phyloP scores from a whole-genome alignment of 2,797 vertebrate genomes.

The Nannoperca australis region DNA sequence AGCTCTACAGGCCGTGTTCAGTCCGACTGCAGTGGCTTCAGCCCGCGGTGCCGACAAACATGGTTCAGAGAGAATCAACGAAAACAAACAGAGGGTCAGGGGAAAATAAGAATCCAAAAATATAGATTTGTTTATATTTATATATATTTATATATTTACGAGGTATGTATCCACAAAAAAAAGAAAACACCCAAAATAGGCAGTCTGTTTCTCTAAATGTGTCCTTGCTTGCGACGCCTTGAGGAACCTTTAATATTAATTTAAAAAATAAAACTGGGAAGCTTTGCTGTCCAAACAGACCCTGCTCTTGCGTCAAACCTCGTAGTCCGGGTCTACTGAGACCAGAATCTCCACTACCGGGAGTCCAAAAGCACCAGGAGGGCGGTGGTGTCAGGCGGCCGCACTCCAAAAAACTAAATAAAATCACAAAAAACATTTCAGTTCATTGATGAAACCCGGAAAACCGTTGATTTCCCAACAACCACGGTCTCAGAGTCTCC shows the following conservation, averaged over 20 bases:
- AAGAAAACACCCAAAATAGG: slow-evolving; percentile 77
- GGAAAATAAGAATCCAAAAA: slow-evolving; percentile 85
- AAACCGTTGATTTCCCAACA: slow-evolving; percentile 47
- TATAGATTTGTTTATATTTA: slow-evolving; percentile 87
- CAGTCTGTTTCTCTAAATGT: slow-evolving; percentile 76
- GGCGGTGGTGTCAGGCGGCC: slow-evolving; percentile 50
- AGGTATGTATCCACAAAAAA: slow-evolving; percentile 87
- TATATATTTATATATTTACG: slow-evolving; percentile 86
- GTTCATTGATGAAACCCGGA: slow-evolving; percentile 55
- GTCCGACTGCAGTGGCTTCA: slow-evolving; percentile 44
- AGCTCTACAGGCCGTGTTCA: slow-evolving; percentile 31
- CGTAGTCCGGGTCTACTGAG: slow-evolving; percentile 57
- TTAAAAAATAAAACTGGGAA: slow-evolving; percentile 73
- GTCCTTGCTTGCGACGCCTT: slow-evolving; percentile 66
- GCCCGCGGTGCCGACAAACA: slow-evolving; percentile 36
- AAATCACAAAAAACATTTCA: slow-evolving; percentile 56
- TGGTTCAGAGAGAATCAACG: slow-evolving; percentile 59
- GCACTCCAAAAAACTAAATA: slow-evolving; percentile 41
- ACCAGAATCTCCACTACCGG: slow-evolving; percentile 57
- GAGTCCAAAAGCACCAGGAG: slow-evolving; percentile 73
- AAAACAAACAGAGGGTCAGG: slow-evolving; percentile 56
- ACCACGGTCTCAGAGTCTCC: slow-evolving; percentile 70
- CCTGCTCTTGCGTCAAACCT: slow-evolving; percentile 54
- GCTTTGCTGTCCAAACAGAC: slow-evolving; percentile 67
- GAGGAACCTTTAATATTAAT: slow-evolving; percentile 79